These are phyloP conservation scores for Oryzias woworae DNA, from an alignment of 2,113 vertebrate genomes.

Conservation along the genomic window DNA sequence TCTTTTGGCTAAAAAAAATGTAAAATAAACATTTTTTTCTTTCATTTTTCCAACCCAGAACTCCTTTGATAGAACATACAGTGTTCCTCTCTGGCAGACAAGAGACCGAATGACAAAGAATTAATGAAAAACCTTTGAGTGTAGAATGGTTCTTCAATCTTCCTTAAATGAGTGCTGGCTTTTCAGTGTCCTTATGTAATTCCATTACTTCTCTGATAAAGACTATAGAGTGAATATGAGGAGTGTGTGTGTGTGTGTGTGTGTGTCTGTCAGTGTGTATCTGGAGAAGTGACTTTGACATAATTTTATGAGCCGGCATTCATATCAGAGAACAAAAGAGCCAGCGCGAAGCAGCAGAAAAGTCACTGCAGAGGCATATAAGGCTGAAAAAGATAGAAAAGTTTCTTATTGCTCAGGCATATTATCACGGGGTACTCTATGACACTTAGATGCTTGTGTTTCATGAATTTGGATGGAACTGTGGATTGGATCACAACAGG, in stretches of 20 bases:
- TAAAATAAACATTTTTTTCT: conserved; percentile 17
- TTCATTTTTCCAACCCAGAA: conserved; percentile 18
- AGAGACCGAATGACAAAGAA: conserved; percentile 36
- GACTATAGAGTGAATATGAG: conserved; percentile 46
- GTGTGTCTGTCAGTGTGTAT: conserved; percentile 9
- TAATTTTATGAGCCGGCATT: conserved; percentile 45
- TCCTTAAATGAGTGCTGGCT: conserved; percentile 45
- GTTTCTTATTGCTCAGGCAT: conserved; percentile 6
- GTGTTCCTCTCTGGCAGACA: conserved; percentile 41
- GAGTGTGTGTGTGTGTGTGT: neutral
- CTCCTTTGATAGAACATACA: conserved; percentile 14
- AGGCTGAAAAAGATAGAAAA: conserved; percentile 21
- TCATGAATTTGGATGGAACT: neutral
- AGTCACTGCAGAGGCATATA: conserved; percentile 17
- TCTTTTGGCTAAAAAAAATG: conserved; percentile 1
- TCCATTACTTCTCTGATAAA: conserved; percentile 63
- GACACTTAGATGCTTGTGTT: neutral
- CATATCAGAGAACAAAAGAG: conserved; percentile 31
- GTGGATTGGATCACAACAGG: neutral
- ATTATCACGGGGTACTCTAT: conserved; percentile 1
- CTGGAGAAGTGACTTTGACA: conserved; percentile 45
- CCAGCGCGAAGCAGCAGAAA: conserved; percentile 14
- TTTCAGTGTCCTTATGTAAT: conserved; percentile 62
- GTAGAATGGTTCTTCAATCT: conserved; percentile 35
- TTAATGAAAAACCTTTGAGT: conserved; percentile 47